Percentiles rank a stretch among this genome's conserved stretches.
These are phyloP conservation scores for Drosophila albomicans DNA, from an alignment of 1,140 invertebrate genomes.

Conservation along the genomic window DNA sequence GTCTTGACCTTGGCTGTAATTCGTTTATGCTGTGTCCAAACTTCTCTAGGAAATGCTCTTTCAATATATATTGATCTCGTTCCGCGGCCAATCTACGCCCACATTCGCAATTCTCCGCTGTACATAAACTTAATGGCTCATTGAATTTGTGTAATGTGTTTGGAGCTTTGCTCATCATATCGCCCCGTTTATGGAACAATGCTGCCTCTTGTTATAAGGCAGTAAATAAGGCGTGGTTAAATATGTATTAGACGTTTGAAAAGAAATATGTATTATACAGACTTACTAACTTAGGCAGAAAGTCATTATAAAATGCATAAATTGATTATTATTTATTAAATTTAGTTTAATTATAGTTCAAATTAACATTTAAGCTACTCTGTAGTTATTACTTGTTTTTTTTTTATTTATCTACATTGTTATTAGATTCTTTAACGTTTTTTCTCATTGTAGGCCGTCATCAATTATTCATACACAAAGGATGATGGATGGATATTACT, in stretches of 20 bases:
- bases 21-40: conserved; percentile 1
- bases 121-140: conserved; percentile 66
- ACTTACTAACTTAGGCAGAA: no score
- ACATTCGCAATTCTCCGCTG: conserved; percentile 22
- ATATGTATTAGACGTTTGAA: background rate
- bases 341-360: no score
- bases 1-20: conserved; percentile 25
- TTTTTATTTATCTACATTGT: no score
- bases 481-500: no score
- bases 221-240: no score
- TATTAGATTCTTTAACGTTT: no score
- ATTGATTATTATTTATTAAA: no score
- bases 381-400: no score
- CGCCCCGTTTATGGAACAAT: conserved; percentile 66
- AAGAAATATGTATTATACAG: background rate
- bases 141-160: conserved; percentile 68
- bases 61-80: conserved; percentile 3
- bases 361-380: no score
- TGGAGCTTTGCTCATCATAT: conserved; percentile 54
- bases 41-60: conserved; percentile 27
- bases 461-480: no score
- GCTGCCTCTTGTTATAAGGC: conserved; percentile 22
- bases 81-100: conserved; percentile 24
- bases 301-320: no score
- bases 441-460: no score